Percentiles rank a stretch among this genome's conserved stretches.
phyloP scores from a whole-genome alignment of 2,888 invertebrate species.

The Pimpla rufipes region DNA sequence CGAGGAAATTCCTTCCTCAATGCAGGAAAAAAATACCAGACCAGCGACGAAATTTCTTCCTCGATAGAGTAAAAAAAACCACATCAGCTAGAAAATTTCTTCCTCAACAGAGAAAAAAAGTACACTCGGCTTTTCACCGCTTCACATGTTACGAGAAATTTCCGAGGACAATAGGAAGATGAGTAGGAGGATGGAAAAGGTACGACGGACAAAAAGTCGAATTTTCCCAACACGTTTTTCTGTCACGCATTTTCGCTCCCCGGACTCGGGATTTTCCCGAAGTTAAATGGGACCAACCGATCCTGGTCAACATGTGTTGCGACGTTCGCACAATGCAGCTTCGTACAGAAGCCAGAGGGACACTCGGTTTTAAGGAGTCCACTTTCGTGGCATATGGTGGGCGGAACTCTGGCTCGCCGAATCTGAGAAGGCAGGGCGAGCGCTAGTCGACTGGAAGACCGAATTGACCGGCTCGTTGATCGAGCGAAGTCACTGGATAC shows the following conservation, averaged over 20 bases:
- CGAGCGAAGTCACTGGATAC: slow-evolving; percentile 17
- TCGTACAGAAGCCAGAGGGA: slow-evolving; percentile 77
- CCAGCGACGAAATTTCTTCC: too few relatives aligned
- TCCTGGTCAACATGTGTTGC: slow-evolving; percentile 66
- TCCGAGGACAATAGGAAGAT: background rate
- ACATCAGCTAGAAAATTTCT: background rate
- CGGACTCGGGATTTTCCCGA: slow-evolving; percentile 48
- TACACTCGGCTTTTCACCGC: background rate
- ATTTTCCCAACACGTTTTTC: slow-evolving; percentile 31
- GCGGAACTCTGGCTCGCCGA: slow-evolving; percentile 70
- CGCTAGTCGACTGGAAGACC: slow-evolving; percentile 37
- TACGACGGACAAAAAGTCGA: slow-evolving; percentile 20
- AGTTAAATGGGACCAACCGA: slow-evolving; percentile 26
- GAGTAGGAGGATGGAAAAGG: background rate
- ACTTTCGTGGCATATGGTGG: slow-evolving; percentile 75
- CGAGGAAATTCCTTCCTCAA: too few relatives aligned
- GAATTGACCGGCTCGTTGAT: slow-evolving; percentile 44
- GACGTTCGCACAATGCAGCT: slow-evolving; percentile 58
- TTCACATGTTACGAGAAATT: background rate
- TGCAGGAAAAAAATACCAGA: too few relatives aligned
- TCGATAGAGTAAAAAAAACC: background rate
- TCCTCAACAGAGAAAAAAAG: background rate
- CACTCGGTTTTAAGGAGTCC: slow-evolving; percentile 73
- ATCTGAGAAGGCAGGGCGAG: slow-evolving; percentile 32
- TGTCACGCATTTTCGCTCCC: slow-evolving; percentile 16